Conservation (phyloP, 1,140 invertebrate species). For the Leptestheria dahalacensis region DNA sequence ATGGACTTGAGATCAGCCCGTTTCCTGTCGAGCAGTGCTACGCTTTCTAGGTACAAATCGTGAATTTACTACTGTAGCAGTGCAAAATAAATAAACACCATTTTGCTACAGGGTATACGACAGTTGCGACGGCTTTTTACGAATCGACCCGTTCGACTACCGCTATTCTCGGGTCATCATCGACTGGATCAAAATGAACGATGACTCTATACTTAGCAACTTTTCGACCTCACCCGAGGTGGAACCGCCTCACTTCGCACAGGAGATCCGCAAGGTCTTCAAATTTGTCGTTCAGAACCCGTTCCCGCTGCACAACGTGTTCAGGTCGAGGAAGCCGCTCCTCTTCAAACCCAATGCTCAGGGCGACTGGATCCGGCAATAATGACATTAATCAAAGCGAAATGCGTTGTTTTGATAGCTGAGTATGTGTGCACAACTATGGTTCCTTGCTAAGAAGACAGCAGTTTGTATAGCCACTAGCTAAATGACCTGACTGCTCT, state of each 20-base stretch:
- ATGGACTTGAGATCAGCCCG: slow-evolving; percentile 18
- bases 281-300: slow-evolving; percentile 19
- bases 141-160: slow-evolving; percentile 19
- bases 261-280: slow-evolving; percentile 18
- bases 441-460: too few relatives aligned
- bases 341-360: background rate
- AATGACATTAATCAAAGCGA: too few relatives aligned
- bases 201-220: slow-evolving; percentile 18
- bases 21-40: slow-evolving; percentile 14
- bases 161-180: slow-evolving; percentile 13
- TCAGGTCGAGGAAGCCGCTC: slow-evolving; percentile 10
- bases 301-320: slow-evolving; percentile 17
- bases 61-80: slow-evolving; percentile 11
- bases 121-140: background rate
- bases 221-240: slow-evolving; percentile 22
- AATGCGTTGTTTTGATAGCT: too few relatives aligned
- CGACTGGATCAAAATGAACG: slow-evolving; percentile 16
- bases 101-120: slow-evolving; percentile 6
- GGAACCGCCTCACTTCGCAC: slow-evolving; percentile 20
- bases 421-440: too few relatives aligned
- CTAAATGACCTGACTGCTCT: too few relatives aligned
- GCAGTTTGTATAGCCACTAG: too few relatives aligned
- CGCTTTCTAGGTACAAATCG: slow-evolving; percentile 11
- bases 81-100: background rate
- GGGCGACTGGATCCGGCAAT: slow-evolving; percentile 1